These are phyloP conservation scores for Miichthys miiuy DNA, from an alignment of 2,797 vertebrate genomes.

Conservation along the genomic window DNA sequence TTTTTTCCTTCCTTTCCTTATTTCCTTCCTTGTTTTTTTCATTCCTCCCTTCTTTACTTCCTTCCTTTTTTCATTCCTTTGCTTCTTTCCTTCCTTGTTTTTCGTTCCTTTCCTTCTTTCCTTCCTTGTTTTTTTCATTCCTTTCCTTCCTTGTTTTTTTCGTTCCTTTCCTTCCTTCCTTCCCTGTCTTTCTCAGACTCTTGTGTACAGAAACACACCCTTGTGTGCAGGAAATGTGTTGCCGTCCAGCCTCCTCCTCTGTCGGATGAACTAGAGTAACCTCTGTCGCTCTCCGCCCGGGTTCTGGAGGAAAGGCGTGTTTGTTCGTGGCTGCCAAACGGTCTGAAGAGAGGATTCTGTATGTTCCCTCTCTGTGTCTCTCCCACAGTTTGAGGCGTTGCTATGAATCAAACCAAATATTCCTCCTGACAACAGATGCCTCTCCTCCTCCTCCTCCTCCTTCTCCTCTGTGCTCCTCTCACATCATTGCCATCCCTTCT, in stretches of 20 bases:
- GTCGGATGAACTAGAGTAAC: constrained; percentile 69
- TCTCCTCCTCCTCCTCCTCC: constrained; percentile 40
- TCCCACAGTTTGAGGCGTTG: constrained; percentile 58
- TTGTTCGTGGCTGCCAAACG: constrained; percentile 37
- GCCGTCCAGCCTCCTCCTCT: constrained; percentile 22
- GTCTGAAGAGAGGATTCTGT: constrained; percentile 37
- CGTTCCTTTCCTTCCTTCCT: too few relatives aligned
- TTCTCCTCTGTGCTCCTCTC: too few relatives aligned
- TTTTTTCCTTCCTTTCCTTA: accelerated
- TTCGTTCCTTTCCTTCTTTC: too few relatives aligned
- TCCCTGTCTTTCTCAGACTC: not conserved
- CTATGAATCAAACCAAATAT: constrained; percentile 73
- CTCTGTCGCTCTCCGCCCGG: constrained; percentile 34
- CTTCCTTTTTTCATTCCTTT: too few relatives aligned
- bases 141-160: too few relatives aligned
- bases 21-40: too few relatives aligned
- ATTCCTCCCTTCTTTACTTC: too few relatives aligned
- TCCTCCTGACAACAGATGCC: constrained; percentile 68
- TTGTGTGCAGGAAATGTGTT: constrained; percentile 47
- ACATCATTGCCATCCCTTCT: too few relatives aligned
- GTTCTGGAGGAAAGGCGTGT: constrained; percentile 47
- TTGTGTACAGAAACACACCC: constrained; percentile 37
- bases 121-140: too few relatives aligned
- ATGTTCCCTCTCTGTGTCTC: constrained; percentile 17
- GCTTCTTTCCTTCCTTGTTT: too few relatives aligned